Conservation (phyloP, 2,797 vertebrate species). For the Esox masquinongy region DNA sequence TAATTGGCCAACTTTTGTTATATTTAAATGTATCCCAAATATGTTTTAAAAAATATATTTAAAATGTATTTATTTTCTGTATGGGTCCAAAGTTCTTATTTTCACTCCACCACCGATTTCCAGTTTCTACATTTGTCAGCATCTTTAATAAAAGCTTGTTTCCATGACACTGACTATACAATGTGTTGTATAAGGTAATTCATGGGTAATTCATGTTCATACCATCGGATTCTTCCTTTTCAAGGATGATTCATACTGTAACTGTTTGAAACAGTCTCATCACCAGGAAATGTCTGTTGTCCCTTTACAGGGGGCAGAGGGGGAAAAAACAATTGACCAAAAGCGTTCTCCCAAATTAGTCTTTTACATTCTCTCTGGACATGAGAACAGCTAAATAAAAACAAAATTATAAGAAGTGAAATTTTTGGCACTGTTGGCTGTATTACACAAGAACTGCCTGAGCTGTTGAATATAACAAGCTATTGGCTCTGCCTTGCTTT, state of each 20-base stretch:
- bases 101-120: too few species aligned
- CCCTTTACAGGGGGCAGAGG: not conserved
- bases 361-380: not conserved
- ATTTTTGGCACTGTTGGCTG: too few species aligned
- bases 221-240: not conserved
- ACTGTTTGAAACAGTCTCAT: not conserved
- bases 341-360: not conserved
- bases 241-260: not conserved
- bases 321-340: not conserved
- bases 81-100: too few species aligned
- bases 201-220: not conserved
- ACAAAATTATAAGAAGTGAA: too few species aligned
- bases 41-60: too few species aligned
- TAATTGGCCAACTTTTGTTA: too few species aligned
- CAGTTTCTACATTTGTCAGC: too few species aligned
- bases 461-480: too few species aligned
- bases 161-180: not conserved
- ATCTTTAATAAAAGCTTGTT: slow-evolving; percentile 1
- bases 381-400: not conserved
- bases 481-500: too few species aligned
- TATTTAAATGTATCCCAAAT: too few species aligned
- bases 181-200: not conserved
- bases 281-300: not conserved
- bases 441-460: too few species aligned
- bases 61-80: too few species aligned